phyloP scores from a whole-genome alignment of 2,888 invertebrate genomes.

The Stenolophus ochropezus region DNA sequence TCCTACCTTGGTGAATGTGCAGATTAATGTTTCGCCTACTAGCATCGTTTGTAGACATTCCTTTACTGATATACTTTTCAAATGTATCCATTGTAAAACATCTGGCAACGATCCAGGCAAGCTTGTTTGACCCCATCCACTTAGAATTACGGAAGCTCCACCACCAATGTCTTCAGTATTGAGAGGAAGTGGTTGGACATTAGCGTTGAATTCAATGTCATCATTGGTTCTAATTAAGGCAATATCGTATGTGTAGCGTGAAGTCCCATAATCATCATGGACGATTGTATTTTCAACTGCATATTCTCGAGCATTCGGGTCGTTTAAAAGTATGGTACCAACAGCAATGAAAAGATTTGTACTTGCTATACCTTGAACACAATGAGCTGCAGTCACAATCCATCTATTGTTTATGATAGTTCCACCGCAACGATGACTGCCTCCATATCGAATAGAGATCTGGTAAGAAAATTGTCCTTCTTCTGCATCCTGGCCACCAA shows the following conservation, averaged over 20 bases:
- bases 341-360: too few relatives aligned
- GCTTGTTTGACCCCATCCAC: background rate
- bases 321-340: background rate
- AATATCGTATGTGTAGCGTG: background rate
- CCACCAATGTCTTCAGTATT: background rate
- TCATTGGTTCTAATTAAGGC: background rate
- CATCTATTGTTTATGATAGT: slow-evolving; percentile 72
- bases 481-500: background rate
- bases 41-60: too few relatives aligned
- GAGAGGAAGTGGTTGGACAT: background rate
- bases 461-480: background rate
- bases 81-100: background rate
- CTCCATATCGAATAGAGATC: slow-evolving; percentile 70
- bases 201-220: background rate
- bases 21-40: too few relatives aligned
- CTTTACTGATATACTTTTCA: background rate
- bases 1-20: background rate
- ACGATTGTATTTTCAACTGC: too few relatives aligned
- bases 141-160: background rate
- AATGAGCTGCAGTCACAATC: slow-evolving; percentile 67
- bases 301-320: too few relatives aligned
- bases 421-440: slow-evolving; percentile 73
- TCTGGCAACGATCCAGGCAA: too few relatives aligned
- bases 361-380: too few relatives aligned
- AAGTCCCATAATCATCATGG: background rate